Percentiles rank a stretch among this genome's conserved stretches.
Evolutionary conservation across 2,888 invertebrate species (phyloP).

Genomic region (Macaria notata): DNA sequence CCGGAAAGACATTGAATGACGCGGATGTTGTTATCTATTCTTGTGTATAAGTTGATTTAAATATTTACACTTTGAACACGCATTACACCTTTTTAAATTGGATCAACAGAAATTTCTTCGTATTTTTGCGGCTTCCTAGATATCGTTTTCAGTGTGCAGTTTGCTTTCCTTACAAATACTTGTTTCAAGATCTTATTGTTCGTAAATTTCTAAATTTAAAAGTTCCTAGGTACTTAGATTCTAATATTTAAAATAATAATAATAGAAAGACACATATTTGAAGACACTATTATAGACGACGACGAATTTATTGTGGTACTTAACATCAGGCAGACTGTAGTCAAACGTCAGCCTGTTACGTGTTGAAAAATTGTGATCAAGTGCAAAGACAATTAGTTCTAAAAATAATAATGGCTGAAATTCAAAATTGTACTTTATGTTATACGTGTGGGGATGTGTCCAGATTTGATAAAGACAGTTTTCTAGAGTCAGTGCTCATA

Average conservation of each 20-base stretch:
- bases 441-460: slow-evolving; percentile 3
- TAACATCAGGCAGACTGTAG: no score
- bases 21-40: slow-evolving; percentile 15
- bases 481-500: background rate
- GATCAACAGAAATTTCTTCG: slow-evolving; percentile 24
- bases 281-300: background rate
- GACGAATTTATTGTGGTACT: no score
- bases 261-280: no score
- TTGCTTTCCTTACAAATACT: background rate
- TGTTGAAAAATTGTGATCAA: no score
- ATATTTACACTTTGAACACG: slow-evolving; percentile 12
- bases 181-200: background rate
- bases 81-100: slow-evolving; percentile 11
- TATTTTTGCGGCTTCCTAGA: slow-evolving; percentile 27
- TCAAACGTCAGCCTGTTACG: no score
- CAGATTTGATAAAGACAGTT: slow-evolving; percentile 1
- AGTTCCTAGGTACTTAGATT: no score
- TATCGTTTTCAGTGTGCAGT: slow-evolving; percentile 9
- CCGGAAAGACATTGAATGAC: slow-evolving; percentile 8
- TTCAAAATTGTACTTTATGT: slow-evolving; percentile 17
- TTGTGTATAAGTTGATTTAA: slow-evolving; percentile 4
- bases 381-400: no score
- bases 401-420: background rate
- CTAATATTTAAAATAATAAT: no score
- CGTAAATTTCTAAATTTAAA: background rate